Evolutionary conservation across 2,888 invertebrate genomes (phyloP).

Genomic region (Limenitis camilla): DNA sequence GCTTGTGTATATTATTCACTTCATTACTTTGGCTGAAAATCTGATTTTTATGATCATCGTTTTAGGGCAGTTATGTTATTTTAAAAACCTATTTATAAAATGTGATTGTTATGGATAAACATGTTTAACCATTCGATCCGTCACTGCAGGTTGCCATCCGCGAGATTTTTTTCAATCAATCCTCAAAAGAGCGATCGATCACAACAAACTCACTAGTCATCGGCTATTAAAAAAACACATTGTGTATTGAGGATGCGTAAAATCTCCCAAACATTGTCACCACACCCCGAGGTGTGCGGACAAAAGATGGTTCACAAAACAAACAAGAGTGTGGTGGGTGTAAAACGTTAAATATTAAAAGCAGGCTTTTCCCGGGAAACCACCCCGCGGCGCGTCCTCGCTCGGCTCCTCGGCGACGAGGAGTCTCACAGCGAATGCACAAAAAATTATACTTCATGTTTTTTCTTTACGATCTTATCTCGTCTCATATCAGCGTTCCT

Average conservation of each 20-base stretch:
- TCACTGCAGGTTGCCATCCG: conserved; percentile 43
- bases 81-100: not conserved
- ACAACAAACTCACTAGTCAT: conserved; percentile 74
- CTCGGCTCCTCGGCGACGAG: conserved; percentile 64
- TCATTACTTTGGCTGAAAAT: no score
- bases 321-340: conserved; percentile 56
- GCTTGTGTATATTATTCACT: no score
- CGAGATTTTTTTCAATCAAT: conserved; percentile 38
- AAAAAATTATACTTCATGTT: conserved; percentile 60
- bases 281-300: conserved; percentile 57
- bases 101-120: conserved; percentile 20
- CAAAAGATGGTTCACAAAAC: conserved; percentile 61
- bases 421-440: conserved; percentile 60
- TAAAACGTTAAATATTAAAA: conserved; percentile 67
- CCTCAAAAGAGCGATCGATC: conserved; percentile 59
- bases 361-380: conserved; percentile 69
- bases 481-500: conserved; percentile 57
- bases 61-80: no score
- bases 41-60: not conserved
- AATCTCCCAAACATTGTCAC: conserved; percentile 71
- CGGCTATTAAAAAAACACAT: conserved; percentile 63
- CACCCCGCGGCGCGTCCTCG: conserved; percentile 67
- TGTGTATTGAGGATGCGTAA: conserved; percentile 62
- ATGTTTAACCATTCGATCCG: conserved; percentile 29
- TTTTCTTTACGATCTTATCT: conserved; percentile 60